Evolutionary conservation across 1,140 invertebrate genomes (phyloP).

Genomic region (Heliconius eleuchia): DNA sequence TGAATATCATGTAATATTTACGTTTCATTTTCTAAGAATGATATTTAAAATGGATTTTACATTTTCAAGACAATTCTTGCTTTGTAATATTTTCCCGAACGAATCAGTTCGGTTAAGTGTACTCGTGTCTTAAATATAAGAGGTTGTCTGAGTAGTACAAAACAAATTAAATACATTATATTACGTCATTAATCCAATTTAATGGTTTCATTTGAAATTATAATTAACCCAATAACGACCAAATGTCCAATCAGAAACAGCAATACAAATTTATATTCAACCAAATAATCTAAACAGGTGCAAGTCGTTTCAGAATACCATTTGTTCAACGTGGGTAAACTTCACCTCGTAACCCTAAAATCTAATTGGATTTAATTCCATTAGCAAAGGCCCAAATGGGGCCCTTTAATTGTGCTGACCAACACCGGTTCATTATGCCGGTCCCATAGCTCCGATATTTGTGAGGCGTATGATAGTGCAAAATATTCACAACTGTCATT

Average conservation of each 20-base stretch:
- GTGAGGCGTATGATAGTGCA: slow-evolving; percentile 52
- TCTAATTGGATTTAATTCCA: slow-evolving; percentile 81
- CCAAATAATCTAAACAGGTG: slow-evolving; percentile 66
- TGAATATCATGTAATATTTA: background rate
- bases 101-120: no score
- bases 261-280: slow-evolving; percentile 53
- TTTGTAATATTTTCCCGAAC: no score
- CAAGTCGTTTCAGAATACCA: slow-evolving; percentile 64
- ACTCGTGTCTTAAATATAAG: no score
- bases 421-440: slow-evolving; percentile 65
- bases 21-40: background rate
- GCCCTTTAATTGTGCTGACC: slow-evolving; percentile 77
- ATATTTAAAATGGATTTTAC: background rate
- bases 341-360: slow-evolving; percentile 78
- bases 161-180: no score
- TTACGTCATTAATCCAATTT: no score
- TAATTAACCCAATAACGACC: background rate
- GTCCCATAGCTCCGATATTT: slow-evolving; percentile 37
- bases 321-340: slow-evolving; percentile 76
- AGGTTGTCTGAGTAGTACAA: no score
- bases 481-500: slow-evolving; percentile 55
- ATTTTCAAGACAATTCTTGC: background rate
- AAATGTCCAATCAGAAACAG: slow-evolving; percentile 41
- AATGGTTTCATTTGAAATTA: background rate
- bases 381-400: slow-evolving; percentile 75